Evolutionary conservation across 2,888 invertebrate species (phyloP).

Genomic region (Erebia epiphron): DNA sequence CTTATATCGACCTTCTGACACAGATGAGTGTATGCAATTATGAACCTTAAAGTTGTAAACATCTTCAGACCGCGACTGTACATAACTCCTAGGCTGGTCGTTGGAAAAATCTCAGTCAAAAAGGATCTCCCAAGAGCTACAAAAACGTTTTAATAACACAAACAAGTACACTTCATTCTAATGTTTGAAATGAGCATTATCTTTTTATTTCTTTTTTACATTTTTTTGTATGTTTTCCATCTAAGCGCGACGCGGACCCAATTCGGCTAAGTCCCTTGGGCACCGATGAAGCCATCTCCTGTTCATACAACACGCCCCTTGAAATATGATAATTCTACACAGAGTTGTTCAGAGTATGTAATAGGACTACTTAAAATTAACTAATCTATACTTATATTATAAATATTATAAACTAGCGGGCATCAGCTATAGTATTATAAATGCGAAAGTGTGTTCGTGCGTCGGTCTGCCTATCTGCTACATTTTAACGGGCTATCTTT

Average conservation of each 20-base stretch:
- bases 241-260: constrained; percentile 14
- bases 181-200: constrained; percentile 1
- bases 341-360: too few relatives aligned
- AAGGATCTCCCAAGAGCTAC: neutral
- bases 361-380: too few relatives aligned
- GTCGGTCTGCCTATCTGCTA: neutral
- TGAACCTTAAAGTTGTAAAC: too few relatives aligned
- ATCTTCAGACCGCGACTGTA: too few relatives aligned
- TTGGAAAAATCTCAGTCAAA: neutral
- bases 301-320: constrained; percentile 7
- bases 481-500: neutral
- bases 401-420: too few relatives aligned
- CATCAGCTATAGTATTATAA: too few relatives aligned
- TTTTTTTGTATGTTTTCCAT: neutral
- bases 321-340: constrained; percentile 6
- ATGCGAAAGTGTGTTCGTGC: too few relatives aligned
- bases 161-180: neutral
- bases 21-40: too few relatives aligned
- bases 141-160: constrained; percentile 11
- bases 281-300: neutral
- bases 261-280: neutral
- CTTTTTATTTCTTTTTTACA: neutral
- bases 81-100: too few relatives aligned
- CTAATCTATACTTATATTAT: too few relatives aligned
- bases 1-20: too few relatives aligned